Conservation (phyloP, 1,140 invertebrate species). For the Pteromalus puparum region DNA sequence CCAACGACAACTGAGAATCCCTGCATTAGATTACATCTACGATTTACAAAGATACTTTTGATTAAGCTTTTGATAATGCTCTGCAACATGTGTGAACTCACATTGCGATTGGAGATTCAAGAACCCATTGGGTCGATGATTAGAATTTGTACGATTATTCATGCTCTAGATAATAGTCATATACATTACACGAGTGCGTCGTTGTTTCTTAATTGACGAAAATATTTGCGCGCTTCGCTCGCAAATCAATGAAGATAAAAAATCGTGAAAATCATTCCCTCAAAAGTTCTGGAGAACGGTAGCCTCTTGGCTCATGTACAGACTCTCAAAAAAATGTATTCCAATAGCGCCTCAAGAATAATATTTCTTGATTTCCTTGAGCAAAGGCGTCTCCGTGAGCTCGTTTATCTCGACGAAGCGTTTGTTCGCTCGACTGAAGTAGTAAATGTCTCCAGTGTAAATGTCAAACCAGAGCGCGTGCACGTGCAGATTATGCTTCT, state of each 20-base stretch:
- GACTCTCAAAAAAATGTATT: neutral
- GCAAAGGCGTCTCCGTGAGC: slow-evolving; percentile 82
- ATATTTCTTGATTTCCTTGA: slow-evolving; percentile 86
- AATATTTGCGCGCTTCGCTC: neutral
- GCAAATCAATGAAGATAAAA: no score
- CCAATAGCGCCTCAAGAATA: slow-evolving; percentile 79
- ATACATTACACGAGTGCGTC: neutral
- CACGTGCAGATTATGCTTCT: slow-evolving; percentile 89
- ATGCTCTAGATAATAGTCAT: neutral
- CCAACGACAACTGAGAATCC: neutral
- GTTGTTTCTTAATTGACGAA: neutral
- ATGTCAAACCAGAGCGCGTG: slow-evolving; percentile 98
- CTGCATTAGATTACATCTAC: neutral
- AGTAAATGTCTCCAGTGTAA: slow-evolving; percentile 96
- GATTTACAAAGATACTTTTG: neutral
- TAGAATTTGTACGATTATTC: slow-evolving; percentile 28
- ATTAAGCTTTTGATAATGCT: neutral
- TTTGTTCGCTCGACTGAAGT: slow-evolving; percentile 91
- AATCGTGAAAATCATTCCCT: no score
- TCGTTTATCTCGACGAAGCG: slow-evolving; percentile 91
- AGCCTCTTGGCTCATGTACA: no score
- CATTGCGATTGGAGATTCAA: slow-evolving; percentile 2
- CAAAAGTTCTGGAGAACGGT: no score
- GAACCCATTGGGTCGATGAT: neutral
- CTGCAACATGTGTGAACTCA: neutral